A percentile compares a stretch with the other conserved stretches of the same genome.
phyloP scores from a whole-genome alignment of 2,113 vertebrate genomes.

The Oceanodroma tethys region DNA sequence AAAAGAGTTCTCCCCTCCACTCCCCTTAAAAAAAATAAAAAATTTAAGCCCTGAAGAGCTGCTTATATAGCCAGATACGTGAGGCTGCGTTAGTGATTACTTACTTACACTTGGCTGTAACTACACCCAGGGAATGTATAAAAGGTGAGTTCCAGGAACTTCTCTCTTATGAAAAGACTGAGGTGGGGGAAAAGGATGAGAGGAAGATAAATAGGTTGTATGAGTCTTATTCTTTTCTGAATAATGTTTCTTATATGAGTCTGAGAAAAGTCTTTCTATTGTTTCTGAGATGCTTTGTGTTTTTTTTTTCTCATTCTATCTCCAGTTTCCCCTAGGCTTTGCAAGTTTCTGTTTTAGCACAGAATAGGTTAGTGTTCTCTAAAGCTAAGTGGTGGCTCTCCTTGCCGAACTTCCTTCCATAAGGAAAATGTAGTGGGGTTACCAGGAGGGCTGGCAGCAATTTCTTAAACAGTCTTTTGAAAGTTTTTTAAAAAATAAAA shows the following conservation, averaged over 20 bases:
- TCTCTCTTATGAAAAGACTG: neutral
- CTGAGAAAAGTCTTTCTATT: neutral
- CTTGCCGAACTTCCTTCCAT: conserved; percentile 29
- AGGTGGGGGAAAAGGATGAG: neutral
- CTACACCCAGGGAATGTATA: neutral
- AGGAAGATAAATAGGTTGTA: neutral
- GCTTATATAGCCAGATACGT: neutral
- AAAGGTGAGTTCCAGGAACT: neutral
- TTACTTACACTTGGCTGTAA: neutral
- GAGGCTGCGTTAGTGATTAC: neutral
- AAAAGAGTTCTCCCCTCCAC: neutral
- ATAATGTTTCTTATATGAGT: neutral
- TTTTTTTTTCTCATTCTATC: neutral
- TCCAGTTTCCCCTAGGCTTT: neutral
- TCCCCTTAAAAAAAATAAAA: fast-evolving
- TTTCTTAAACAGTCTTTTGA: conserved; percentile 4
- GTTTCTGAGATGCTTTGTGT: neutral
- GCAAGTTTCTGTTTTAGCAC: neutral
- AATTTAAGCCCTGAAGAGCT: neutral
- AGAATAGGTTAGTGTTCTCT: conserved; percentile 56
- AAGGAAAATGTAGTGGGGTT: neutral
- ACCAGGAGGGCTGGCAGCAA: conserved; percentile 13
- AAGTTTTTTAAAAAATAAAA: neutral
- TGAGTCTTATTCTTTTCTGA: neutral
- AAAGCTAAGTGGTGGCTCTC: conserved; percentile 73